These are phyloP conservation scores for Ophioninae sp. DNA, from an alignment of 2,888 invertebrate species.

Conservation along the genomic window DNA sequence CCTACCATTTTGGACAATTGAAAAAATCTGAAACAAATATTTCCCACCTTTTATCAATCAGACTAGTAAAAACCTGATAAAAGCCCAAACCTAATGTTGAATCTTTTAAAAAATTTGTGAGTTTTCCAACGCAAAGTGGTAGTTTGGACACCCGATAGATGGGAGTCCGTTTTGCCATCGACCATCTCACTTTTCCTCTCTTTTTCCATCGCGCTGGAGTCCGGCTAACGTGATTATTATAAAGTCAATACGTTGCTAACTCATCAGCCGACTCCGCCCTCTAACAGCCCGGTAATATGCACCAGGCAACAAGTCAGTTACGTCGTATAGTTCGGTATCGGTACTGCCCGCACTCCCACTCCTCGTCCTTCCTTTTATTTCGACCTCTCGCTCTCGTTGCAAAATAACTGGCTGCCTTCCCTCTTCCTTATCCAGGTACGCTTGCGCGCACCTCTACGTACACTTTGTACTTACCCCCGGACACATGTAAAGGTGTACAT, in stretches of 20 bases:
- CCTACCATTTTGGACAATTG: no score
- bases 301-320: constrained; percentile 79
- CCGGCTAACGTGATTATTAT: constrained; percentile 81
- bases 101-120: not conserved
- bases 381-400: constrained; percentile 49
- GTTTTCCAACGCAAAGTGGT: constrained; percentile 19
- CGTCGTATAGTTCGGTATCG: constrained; percentile 72
- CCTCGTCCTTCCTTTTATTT: constrained; percentile 47
- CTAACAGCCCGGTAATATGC: constrained; percentile 81
- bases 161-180: constrained; percentile 74
- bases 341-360: constrained; percentile 59
- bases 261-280: constrained; percentile 81
- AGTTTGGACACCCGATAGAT: constrained; percentile 71
- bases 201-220: constrained; percentile 70
- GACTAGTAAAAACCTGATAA: no score
- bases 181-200: constrained; percentile 64
- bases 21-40: no score
- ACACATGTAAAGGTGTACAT: constrained; percentile 30
- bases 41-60: no score
- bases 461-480: constrained; percentile 29
- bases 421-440: constrained; percentile 28
- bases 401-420: constrained; percentile 56
- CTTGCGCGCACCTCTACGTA: constrained; percentile 36
- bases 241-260: constrained; percentile 81
- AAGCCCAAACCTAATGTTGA: no score